A percentile compares a stretch with the other conserved stretches of the same genome.
Conservation (phyloP, 2,888 invertebrate species). For the Mallateleia sp. region DNA sequence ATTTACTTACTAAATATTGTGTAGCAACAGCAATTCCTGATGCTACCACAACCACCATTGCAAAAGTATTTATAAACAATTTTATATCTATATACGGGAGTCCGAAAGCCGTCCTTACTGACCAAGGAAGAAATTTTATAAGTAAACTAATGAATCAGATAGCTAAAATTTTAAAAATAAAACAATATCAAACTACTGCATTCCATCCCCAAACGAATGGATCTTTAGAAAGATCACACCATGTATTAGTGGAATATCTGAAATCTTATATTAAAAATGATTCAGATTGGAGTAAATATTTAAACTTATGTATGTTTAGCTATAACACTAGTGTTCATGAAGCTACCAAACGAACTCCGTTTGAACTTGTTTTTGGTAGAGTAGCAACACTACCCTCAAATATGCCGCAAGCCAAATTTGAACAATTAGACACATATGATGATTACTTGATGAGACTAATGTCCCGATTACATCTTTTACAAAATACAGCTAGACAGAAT, state of each 20-base stretch:
- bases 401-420: not conserved
- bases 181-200: not conserved
- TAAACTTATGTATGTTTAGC: not conserved
- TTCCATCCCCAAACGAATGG: no score
- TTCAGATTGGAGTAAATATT: not conserved
- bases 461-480: not conserved
- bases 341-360: not conserved
- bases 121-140: not conserved
- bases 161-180: not conserved
- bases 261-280: not conserved
- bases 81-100: conserved; percentile 4
- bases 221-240: no score
- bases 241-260: no score
- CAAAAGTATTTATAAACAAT: not conserved
- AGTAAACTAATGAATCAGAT: not conserved
- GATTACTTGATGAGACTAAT: conserved; percentile 1
- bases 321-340: not conserved
- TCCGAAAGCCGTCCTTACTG: not conserved
- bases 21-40: not conserved
- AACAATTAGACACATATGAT: conserved; percentile 5
- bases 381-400: not conserved
- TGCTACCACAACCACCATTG: not conserved
- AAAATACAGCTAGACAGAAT: not conserved
- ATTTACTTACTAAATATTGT: not conserved
- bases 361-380: not conserved